These are phyloP conservation scores for Hemitrygon akajei DNA, from an alignment of 2,797 vertebrate genomes.

Conservation along the genomic window DNA sequence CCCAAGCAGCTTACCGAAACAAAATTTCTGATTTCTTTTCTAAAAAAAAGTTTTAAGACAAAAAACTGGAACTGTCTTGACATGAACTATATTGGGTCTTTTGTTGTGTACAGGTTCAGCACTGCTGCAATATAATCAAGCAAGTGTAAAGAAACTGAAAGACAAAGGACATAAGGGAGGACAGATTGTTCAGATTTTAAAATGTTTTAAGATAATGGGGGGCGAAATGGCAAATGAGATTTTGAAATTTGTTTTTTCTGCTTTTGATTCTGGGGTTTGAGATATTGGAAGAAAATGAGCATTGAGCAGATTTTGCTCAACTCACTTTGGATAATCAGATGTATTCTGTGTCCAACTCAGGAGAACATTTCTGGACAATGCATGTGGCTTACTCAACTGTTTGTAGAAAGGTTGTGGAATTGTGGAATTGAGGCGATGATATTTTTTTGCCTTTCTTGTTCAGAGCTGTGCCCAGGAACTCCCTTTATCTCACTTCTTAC, in stretches of 20 bases:
- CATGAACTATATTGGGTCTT: neutral
- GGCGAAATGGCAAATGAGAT: neutral
- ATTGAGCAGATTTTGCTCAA: neutral
- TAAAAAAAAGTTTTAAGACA: too few species aligned
- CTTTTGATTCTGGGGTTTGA: neutral
- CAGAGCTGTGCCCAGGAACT: constrained; percentile 34
- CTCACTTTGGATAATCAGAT: neutral
- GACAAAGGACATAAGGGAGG: too few species aligned
- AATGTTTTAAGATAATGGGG: neutral
- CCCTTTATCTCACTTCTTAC: neutral
- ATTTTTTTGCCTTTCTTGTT: constrained; percentile 30
- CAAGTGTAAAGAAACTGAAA: neutral
- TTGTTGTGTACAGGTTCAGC: neutral
- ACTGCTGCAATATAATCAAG: neutral
- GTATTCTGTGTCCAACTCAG: neutral
- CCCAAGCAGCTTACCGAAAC: neutral
- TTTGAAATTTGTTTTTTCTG: neutral
- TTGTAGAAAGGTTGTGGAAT: neutral
- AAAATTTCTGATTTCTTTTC: neutral
- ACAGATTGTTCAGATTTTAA: neutral
- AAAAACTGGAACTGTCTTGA: neutral
- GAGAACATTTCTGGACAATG: neutral
- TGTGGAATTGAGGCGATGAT: neutral
- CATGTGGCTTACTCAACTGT: neutral
- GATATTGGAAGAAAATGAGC: neutral